phyloP scores from a whole-genome alignment of 2,888 invertebrate genomes.

The Lasioglossum calceatum region DNA sequence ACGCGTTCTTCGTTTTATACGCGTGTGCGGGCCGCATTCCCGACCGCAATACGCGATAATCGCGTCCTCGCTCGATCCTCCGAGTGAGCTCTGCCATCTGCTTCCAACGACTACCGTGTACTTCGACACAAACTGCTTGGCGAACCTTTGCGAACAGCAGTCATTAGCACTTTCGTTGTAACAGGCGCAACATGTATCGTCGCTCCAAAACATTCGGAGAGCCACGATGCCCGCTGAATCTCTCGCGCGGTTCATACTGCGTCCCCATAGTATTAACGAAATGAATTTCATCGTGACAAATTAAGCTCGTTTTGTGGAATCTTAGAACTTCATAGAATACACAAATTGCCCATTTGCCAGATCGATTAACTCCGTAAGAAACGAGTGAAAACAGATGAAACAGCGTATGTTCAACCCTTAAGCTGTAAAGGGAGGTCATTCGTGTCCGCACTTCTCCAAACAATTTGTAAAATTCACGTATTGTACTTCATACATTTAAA shows the following conservation, averaged over 20 bases:
- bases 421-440: neutral
- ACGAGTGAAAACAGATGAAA: neutral
- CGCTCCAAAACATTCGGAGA: neutral
- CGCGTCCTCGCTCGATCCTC: slow-evolving; percentile 1
- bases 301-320: too few species aligned
- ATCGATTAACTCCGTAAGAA: too few species aligned
- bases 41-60: slow-evolving; percentile 13
- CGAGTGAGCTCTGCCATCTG: neutral
- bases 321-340: too few species aligned
- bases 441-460: neutral
- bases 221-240: neutral
- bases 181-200: neutral
- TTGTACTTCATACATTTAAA: too few species aligned
- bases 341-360: too few species aligned
- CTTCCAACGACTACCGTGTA: neutral
- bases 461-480: neutral
- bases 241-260: neutral
- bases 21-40: neutral
- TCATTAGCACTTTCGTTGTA: neutral
- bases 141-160: neutral
- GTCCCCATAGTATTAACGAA: too few species aligned
- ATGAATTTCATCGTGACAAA: neutral
- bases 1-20: slow-evolving; percentile 20
- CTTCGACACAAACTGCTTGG: neutral
- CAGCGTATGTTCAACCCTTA: neutral